Conservation (phyloP, 2,113 vertebrate genomes). For the Trochalopteron elliotii region DNA sequence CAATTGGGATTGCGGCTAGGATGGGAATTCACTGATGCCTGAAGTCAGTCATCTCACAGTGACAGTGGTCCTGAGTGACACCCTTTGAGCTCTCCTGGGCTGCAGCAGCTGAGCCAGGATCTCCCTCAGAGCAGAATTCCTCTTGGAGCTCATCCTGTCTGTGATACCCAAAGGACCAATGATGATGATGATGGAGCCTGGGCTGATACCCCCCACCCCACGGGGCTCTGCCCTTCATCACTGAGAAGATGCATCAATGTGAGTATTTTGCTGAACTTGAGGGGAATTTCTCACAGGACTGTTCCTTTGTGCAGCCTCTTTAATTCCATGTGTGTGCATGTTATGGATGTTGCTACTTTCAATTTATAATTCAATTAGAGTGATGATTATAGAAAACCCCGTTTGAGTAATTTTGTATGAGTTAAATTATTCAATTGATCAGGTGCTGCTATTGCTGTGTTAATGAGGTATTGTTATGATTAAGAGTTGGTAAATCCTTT, state of each 20-base stretch:
- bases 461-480: background rate
- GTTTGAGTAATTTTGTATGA: background rate
- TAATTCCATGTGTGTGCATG: fast-evolving
- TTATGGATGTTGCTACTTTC: background rate
- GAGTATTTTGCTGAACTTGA: background rate
- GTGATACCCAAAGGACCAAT: background rate
- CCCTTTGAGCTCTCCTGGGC: background rate
- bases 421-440: background rate
- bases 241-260: background rate
- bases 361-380: background rate
- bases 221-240: background rate
- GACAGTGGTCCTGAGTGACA: background rate
- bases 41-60: background rate
- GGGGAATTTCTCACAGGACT: background rate
- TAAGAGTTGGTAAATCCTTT: background rate
- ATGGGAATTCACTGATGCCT: background rate
- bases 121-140: background rate
- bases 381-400: background rate
- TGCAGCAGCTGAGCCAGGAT: background rate
- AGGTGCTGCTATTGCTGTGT: background rate
- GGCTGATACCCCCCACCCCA: background rate
- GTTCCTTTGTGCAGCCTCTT: background rate
- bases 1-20: background rate
- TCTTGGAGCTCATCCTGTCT: background rate
- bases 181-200: background rate